phyloP scores from a whole-genome alignment of 2,888 invertebrate species.

The Melieria picta region DNA sequence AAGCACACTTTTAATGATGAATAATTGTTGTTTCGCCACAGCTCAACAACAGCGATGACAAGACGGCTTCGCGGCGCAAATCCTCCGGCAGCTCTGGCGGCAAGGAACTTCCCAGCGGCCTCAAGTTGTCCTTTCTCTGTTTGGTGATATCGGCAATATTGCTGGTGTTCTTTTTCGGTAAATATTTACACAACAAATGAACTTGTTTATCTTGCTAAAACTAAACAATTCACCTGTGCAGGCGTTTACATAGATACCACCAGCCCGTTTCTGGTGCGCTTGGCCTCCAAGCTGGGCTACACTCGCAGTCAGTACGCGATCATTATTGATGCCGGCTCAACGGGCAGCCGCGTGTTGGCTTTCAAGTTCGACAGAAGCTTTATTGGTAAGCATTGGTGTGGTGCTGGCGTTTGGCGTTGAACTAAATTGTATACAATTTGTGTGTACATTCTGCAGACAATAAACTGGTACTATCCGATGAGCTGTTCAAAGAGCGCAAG shows the following conservation, averaged over 20 bases:
- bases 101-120: constrained; percentile 53
- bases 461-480: constrained; percentile 82
- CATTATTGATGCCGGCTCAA: constrained; percentile 94
- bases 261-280: constrained; percentile 72
- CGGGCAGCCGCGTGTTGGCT: constrained; percentile 86
- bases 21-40: constrained; percentile 29
- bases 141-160: constrained; percentile 59
- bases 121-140: constrained; percentile 64
- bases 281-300: constrained; percentile 79
- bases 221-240: constrained; percentile 36
- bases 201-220: neutral
- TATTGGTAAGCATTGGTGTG: constrained; percentile 68
- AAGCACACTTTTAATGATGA: too few species aligned
- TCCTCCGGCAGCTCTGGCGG: constrained; percentile 45
- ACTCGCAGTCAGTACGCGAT: constrained; percentile 81
- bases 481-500: constrained; percentile 84
- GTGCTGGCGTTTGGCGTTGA: neutral
- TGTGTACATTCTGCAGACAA: constrained; percentile 64
- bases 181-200: constrained; percentile 36
- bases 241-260: constrained; percentile 64
- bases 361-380: constrained; percentile 85
- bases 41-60: constrained; percentile 54
- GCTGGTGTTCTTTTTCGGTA: constrained; percentile 63
- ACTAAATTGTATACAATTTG: too few species aligned
- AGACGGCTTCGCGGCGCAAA: constrained; percentile 51